These are phyloP conservation scores for Leucophenga montana DNA, from an alignment of 2,888 invertebrate genomes.

Conservation along the genomic window DNA sequence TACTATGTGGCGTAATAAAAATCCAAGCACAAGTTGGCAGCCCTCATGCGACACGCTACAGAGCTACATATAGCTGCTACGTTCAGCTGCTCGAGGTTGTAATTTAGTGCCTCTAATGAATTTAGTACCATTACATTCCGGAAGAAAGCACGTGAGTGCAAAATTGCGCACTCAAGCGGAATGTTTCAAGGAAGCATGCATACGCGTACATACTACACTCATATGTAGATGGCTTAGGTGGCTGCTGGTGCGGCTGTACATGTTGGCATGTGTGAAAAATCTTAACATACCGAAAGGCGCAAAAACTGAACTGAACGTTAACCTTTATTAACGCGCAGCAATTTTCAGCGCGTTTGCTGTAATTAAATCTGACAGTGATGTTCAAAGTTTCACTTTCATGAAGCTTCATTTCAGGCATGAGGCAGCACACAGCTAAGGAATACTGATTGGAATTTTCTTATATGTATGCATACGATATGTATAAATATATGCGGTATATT, in stretches of 20 bases:
- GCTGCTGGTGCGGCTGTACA: background rate
- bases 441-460: background rate
- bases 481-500: too few species aligned
- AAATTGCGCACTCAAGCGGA: constrained; percentile 56
- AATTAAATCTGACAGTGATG: constrained; percentile 55
- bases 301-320: constrained; percentile 53
- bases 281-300: constrained; percentile 44
- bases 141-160: constrained; percentile 58
- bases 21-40: constrained; percentile 30
- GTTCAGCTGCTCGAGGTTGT: constrained; percentile 49
- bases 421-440: background rate
- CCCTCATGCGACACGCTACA: background rate
- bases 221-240: background rate
- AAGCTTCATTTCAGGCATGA: background rate
- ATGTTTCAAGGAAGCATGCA: constrained; percentile 34
- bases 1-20: constrained; percentile 48
- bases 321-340: constrained; percentile 57
- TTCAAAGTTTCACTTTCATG: background rate
- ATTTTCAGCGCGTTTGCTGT: constrained; percentile 41
- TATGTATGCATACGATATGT: too few species aligned
- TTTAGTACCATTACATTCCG: constrained; percentile 65
- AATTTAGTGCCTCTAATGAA: constrained; percentile 67
- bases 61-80: background rate
- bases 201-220: constrained; percentile 11
- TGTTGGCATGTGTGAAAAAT: constrained; percentile 55